Percentiles rank a stretch among this genome's conserved stretches.
phyloP scores from a whole-genome alignment of 2,888 invertebrate genomes.

The Drosophila peninsularis region DNA sequence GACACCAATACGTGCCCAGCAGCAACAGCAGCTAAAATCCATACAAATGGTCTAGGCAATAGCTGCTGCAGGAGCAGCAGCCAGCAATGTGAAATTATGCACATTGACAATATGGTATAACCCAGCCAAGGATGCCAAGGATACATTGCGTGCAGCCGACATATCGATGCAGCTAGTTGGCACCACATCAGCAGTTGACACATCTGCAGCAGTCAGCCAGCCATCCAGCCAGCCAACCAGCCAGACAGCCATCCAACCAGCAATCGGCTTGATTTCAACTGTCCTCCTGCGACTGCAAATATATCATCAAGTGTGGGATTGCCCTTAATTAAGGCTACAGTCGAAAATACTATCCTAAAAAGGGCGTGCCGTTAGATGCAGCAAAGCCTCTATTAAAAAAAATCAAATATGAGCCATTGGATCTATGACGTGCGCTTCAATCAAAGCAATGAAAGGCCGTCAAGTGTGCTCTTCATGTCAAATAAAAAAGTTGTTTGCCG shows the following conservation, averaged over 20 bases:
- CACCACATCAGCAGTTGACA: slow-evolving; percentile 48
- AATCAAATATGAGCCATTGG: neutral
- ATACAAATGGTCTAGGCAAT: slow-evolving; percentile 6
- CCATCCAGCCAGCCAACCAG: neutral
- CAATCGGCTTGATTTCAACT: slow-evolving; percentile 26
- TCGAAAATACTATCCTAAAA: slow-evolving; percentile 17
- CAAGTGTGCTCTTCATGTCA: slow-evolving; percentile 2
- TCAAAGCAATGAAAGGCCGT: neutral
- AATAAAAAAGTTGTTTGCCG: neutral
- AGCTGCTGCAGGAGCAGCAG: neutral
- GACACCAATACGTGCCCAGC: slow-evolving; percentile 14
- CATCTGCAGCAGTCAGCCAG: slow-evolving; percentile 15
- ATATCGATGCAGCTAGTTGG: slow-evolving; percentile 67
- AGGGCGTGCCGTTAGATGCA: slow-evolving; percentile 5
- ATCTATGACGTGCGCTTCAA: neutral
- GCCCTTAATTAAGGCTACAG: slow-evolving; percentile 47
- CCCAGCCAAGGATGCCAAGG: slow-evolving; percentile 57
- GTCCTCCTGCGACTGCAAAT: slow-evolving; percentile 46
- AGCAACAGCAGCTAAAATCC: slow-evolving; percentile 1
- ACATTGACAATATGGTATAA: slow-evolving; percentile 63
- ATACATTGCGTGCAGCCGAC: slow-evolving; percentile 19
- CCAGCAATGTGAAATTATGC: slow-evolving; percentile 72
- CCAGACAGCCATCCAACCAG: neutral
- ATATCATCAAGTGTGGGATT: slow-evolving; percentile 29
- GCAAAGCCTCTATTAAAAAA: neutral